phyloP scores from a whole-genome alignment of 2,797 vertebrate genomes.

The Vireo griseus region DNA sequence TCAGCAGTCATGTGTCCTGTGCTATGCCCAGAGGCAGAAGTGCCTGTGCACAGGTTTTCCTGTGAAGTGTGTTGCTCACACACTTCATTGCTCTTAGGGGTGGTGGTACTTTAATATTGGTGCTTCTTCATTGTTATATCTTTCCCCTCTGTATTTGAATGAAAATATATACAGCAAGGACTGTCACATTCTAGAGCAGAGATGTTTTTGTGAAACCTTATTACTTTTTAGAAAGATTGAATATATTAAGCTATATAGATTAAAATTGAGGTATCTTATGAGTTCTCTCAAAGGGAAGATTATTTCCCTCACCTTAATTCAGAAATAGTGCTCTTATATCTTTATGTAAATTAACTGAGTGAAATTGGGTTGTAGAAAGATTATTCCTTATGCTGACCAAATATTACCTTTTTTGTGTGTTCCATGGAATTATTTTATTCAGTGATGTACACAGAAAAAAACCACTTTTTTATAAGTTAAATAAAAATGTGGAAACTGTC shows the following conservation, averaged over 20 bases:
- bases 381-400: background rate
- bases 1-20: background rate
- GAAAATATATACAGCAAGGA: background rate
- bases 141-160: background rate
- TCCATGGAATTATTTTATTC: background rate
- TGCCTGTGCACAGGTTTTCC: background rate
- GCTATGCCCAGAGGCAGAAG: background rate
- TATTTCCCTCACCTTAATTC: background rate
- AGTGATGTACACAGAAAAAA: background rate
- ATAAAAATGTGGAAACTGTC: background rate
- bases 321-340: background rate
- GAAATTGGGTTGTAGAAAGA: background rate
- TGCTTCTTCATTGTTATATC: background rate
- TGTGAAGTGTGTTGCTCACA: background rate
- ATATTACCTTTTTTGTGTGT: background rate
- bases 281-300: background rate
- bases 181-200: background rate
- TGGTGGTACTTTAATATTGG: background rate
- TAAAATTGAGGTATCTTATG: background rate
- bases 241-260: background rate
- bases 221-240: background rate
- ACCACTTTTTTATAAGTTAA: background rate
- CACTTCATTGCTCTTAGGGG: background rate
- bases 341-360: background rate
- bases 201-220: background rate